phyloP scores from a whole-genome alignment of 2,113 vertebrate genomes.

The Cricetomys ansorgei region DNA sequence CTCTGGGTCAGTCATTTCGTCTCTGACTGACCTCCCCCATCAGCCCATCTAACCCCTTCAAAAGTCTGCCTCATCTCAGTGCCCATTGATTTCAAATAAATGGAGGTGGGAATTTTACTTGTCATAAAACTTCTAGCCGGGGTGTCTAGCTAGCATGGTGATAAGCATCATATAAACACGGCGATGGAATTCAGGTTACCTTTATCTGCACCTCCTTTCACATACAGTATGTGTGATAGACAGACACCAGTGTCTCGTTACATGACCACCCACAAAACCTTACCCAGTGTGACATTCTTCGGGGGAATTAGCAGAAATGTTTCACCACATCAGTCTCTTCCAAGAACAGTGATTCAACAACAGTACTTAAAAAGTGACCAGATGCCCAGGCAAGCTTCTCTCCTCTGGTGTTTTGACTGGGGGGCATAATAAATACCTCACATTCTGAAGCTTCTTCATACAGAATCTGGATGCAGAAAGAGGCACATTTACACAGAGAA shows the following conservation, averaged over 20 bases:
- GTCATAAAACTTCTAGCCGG: constrained; percentile 69
- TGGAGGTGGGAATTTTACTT: constrained; percentile 62
- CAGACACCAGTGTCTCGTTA: constrained; percentile 81
- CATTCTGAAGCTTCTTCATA: constrained; percentile 59
- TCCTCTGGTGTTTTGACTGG: constrained; percentile 52
- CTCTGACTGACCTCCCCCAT: constrained; percentile 37
- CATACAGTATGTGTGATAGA: constrained; percentile 80
- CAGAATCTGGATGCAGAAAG: background rate
- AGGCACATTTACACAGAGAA: background rate
- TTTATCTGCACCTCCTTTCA: constrained; percentile 80
- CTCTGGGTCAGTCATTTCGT: constrained; percentile 60
- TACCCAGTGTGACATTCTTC: constrained; percentile 77
- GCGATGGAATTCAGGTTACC: constrained; percentile 80
- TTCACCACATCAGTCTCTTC: constrained; percentile 76
- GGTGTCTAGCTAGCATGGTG: constrained; percentile 72
- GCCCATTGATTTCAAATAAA: constrained; percentile 57
- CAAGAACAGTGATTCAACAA: constrained; percentile 73
- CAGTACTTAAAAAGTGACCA: constrained; percentile 75
- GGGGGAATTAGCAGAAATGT: constrained; percentile 73
- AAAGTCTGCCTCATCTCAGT: constrained; percentile 6
- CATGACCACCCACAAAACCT: constrained; percentile 81
- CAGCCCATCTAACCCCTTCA: constrained; percentile 51
- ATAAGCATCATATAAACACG: constrained; percentile 82
- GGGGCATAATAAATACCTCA: constrained; percentile 63
- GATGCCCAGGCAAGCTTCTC: constrained; percentile 34